These are phyloP conservation scores for Caenorhabditis sinica DNA, from an alignment of 2,888 invertebrate genomes.

Conservation along the genomic window DNA sequence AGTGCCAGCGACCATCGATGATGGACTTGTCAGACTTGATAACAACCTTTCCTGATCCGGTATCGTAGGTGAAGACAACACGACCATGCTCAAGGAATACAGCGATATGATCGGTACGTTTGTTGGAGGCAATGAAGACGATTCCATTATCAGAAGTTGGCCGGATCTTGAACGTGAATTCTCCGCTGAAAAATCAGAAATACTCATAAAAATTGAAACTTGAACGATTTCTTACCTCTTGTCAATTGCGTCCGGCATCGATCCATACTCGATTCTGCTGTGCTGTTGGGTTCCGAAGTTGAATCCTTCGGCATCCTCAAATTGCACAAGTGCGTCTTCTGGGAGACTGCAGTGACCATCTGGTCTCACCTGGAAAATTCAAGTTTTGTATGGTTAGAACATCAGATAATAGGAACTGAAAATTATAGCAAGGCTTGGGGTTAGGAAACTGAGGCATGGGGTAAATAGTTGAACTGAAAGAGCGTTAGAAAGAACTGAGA, in stretches of 20 bases:
- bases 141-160: constrained; percentile 90
- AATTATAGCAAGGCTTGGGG: constrained; percentile 15
- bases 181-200: constrained; percentile 83
- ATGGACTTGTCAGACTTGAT: constrained; percentile 71
- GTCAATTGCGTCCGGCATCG: constrained; percentile 80
- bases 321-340: constrained; percentile 68
- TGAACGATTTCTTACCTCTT: constrained; percentile 59
- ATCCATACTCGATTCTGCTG: constrained; percentile 84
- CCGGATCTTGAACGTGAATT: constrained; percentile 90
- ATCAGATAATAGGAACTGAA: not conserved
- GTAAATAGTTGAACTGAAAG: constrained; percentile 3
- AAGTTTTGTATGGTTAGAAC: not conserved
- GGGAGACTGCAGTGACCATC: constrained; percentile 79
- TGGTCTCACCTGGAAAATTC: constrained; percentile 65
- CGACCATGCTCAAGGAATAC: constrained; percentile 93
- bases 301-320: constrained; percentile 81
- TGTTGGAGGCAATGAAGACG: constrained; percentile 89
- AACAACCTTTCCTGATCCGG: constrained; percentile 87
- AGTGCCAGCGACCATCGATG: constrained; percentile 83
- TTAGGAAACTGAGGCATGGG: constrained; percentile 29
- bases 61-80: constrained; percentile 91
- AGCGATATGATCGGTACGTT: constrained; percentile 89
- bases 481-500: constrained; percentile 32
- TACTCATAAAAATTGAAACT: not conserved
- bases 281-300: constrained; percentile 84